phyloP scores from a whole-genome alignment of 2,797 vertebrate species.

The Podarcis siculus region DNA sequence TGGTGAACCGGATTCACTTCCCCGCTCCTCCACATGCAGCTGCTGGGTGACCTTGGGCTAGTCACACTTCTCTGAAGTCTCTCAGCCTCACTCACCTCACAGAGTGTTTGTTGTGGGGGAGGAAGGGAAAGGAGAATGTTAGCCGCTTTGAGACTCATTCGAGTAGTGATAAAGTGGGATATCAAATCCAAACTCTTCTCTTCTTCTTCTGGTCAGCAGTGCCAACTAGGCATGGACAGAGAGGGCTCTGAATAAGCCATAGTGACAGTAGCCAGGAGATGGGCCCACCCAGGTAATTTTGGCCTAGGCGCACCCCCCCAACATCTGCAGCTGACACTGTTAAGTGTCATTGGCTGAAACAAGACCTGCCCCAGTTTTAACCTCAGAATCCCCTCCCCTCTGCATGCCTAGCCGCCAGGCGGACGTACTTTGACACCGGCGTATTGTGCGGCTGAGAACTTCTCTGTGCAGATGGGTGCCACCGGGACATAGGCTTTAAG shows the following conservation, averaged over 20 bases:
- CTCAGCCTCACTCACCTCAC: no score
- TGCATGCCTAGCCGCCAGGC: not conserved
- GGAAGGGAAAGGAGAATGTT: no score
- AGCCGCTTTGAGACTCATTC: no score
- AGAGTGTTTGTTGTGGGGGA: no score
- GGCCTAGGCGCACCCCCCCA: no score
- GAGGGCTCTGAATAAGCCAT: not conserved
- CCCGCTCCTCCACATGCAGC: no score
- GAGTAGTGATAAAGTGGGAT: no score
- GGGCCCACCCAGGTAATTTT: no score
- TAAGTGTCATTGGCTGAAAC: not conserved
- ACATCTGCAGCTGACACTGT: not conserved
- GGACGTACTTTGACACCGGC: slow-evolving; percentile 81
- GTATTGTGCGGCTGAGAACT: slow-evolving; percentile 85
- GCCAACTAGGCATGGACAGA: not conserved
- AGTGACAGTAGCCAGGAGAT: not conserved
- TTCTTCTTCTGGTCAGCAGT: not conserved
- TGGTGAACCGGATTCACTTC: no score
- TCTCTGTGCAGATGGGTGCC: slow-evolving; percentile 96
- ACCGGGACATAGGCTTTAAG: slow-evolving; percentile 89
- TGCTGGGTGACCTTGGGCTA: no score
- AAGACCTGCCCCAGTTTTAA: not conserved
- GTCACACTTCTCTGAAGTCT: no score
- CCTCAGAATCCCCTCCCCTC: not conserved
- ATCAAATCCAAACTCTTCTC: no score